Base-by-base conservation (phyloP, 2,797 vertebrate genomes). In the Pitangus sulphuratus region DNA sequence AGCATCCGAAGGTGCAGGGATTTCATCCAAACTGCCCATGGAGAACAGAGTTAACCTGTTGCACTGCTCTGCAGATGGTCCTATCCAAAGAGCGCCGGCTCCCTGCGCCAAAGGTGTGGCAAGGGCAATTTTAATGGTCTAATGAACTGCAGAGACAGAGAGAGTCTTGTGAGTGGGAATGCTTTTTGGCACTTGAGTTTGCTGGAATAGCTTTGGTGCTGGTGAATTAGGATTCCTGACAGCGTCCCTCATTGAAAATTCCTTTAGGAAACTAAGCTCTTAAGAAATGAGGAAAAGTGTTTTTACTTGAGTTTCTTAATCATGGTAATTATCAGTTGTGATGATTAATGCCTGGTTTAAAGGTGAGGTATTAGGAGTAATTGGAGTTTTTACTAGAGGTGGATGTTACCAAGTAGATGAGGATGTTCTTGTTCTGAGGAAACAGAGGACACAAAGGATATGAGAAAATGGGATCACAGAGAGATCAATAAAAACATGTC, bases 281-380 rank as follows among this genome's bases (percentile, higher is more conserved):
- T 69, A 28, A 2, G 6, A 84, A 84, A 69, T 50, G 54, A 79
- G 66, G 51, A 78, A 58, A 76, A 65, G n/a, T 33, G 17, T 33
- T 89, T 93, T 77, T 62, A 31, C 11, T 82, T 12, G 54, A 53
- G n/a, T 87, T 92, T 48, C 62, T 92, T 76, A 79, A 51, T 75
- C 70, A 40, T 16, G 50, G 30, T 44, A 72, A 84, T 92, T 87
- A 87, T 76, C 57, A 69, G n/a, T 57, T 89, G 70, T 54, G 53
- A 50, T 78, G 28, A 51, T 84, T 82, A 84, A 78, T 89, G 70
- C 35, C 35, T 84, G 51, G 20, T 72, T 74, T 69, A 82, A 76
- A 82, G 62, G 53, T 61, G 66, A 87, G n/a, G 11, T 12, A 16
- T 82, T 77, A 48, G 47, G 44, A 84, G 65, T 57, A 78, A 39